These are phyloP conservation scores for Acanthopagrus latus DNA, from an alignment of 2,797 vertebrate species.

Conservation along the genomic window DNA sequence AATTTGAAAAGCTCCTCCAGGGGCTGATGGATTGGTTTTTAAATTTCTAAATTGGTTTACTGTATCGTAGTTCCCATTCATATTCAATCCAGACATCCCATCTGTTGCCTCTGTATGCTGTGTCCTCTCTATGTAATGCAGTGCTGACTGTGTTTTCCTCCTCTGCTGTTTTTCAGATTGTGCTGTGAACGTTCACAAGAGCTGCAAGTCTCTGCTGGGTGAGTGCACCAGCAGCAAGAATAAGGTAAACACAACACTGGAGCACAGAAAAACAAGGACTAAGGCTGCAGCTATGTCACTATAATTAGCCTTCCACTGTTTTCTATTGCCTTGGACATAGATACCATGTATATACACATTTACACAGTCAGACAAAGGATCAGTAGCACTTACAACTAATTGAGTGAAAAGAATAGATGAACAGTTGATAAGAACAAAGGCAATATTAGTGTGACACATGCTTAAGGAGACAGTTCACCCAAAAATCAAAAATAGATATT, in stretches of 20 bases:
- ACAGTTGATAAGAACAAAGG: background rate
- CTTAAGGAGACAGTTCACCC: no score
- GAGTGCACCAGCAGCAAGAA: constrained; percentile 90
- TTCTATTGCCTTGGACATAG: background rate
- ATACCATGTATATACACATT: background rate
- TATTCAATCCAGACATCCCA: background rate
- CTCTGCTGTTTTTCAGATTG: constrained; percentile 85
- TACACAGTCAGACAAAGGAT: background rate
- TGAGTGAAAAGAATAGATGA: background rate
- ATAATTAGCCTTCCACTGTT: background rate
- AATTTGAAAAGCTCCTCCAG: background rate
- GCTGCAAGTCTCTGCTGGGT: constrained; percentile 89
- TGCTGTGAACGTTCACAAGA: constrained; percentile 93
- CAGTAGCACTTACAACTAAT: background rate
- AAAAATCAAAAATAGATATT: no score
- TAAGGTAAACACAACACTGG: constrained; percentile 85
- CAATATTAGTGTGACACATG: background rate
- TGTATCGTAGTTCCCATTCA: constrained; percentile 12
- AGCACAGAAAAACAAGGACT: constrained; percentile 13
- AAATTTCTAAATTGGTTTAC: constrained; percentile 23
- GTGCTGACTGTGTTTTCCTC: constrained; percentile 45
- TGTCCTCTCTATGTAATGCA: constrained; percentile 7
- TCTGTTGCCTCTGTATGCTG: background rate
- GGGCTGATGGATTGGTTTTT: constrained; percentile 4
- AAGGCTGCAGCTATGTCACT: background rate